Evolutionary conservation across 2,113 vertebrate species (phyloP), one percentile per base, ranked within the genome.

Genomic region (Vulpes vulpes): DNA sequence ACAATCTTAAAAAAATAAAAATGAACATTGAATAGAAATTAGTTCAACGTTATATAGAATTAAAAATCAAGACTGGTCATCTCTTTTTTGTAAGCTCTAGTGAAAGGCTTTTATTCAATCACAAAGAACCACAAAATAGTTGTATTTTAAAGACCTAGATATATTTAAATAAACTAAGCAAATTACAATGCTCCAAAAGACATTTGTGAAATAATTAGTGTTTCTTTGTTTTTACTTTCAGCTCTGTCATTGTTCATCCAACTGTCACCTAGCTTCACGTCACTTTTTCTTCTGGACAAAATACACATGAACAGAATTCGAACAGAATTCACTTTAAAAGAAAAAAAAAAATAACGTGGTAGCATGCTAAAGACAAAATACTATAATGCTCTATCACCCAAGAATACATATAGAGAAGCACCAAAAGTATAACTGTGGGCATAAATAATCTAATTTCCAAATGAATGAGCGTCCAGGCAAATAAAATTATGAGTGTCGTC

Each of bases 91-190:
- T 7, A 57, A 57, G 60, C 32, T 59, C 93, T 80, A 71, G 5
- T 78, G 59, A 97, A 91, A 97, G 64, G 11, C 86, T 95, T 96
- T 94, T 73, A 89, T 69, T 85, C 69, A 83, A 96, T 51, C 92
- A 97, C 49, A 92, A 87, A 60, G 16, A 30, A 11, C 20, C 73
- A n/a, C 82, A 90, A 95, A 89, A 81, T 57, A 86, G n/a, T 92
- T 59, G 49, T 19, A 93, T 35, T 83, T 80, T n/a, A n/a, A 22
- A 89, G 64, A 65, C n/a, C 55, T 38, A 73, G 53, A 51, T 20
- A 55, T 53, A 93, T 22, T 94, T 79, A 86, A 91, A 67, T 60
- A 82, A 90, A 88, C 27, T 57, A 78, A 93, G 57, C 38, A 80
- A 94, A 94, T 65, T 59, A 67, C 3, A 92, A 78, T 82, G 30